A percentile compares a stretch with the other conserved stretches of the same genome.
Evolutionary conservation across 1,140 invertebrate genomes (phyloP).

Genomic region (Eriocheir sinensis): DNA sequence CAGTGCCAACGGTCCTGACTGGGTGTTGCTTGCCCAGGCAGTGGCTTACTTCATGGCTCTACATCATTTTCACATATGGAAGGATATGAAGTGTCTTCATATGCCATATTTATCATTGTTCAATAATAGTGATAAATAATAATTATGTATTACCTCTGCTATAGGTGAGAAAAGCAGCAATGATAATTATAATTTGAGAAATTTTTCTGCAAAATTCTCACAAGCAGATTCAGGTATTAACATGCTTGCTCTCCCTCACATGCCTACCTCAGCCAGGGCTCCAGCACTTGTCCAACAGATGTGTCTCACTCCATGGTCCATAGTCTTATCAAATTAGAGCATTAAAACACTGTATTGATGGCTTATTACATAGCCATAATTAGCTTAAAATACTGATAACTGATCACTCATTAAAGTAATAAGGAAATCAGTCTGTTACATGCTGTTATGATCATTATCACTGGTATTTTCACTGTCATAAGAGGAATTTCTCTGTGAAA

Average conservation of each 20-base stretch:
- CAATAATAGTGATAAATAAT: not conserved
- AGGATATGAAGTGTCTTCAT: not conserved
- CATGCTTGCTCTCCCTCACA: no score
- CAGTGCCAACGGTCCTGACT: not conserved
- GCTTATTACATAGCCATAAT: not conserved
- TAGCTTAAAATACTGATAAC: no score
- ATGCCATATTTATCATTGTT: not conserved
- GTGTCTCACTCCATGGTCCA: conserved; percentile 36
- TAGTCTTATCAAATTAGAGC: not conserved
- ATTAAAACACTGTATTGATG: not conserved
- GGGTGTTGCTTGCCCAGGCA: not conserved
- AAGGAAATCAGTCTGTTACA: no score
- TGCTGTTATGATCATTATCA: no score
- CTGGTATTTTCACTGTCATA: no score
- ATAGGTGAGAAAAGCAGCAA: not conserved
- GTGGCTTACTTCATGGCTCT: not conserved
- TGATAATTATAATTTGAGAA: no score
- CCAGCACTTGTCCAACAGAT: conserved; percentile 1
- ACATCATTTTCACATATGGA: not conserved
- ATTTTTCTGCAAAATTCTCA: no score
- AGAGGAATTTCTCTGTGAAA: no score
- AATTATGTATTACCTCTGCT: not conserved
- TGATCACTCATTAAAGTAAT: no score
- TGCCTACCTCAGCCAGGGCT: conserved; percentile 12
- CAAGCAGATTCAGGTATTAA: no score